Evolutionary conservation across 2,113 vertebrate genomes (phyloP), one percentile per base, ranked within the genome.

Genomic region (Corythoichthys intestinalis): DNA sequence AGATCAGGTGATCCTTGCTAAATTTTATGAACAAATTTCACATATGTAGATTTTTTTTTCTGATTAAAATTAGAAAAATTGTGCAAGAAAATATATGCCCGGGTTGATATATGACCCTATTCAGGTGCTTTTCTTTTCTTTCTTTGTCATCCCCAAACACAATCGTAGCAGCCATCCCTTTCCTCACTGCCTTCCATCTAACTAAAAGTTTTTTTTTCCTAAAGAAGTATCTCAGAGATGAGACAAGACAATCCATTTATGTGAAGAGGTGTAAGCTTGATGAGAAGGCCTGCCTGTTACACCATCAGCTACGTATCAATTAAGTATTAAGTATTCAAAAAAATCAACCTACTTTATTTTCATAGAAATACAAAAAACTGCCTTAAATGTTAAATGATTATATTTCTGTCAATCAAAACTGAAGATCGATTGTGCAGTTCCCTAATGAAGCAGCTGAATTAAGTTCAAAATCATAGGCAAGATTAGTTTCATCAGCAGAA

Each of bases 181-280:
- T 44, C 15, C 59, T 64, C 72, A 73, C 14, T n/a, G 37, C 15
- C 4, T 41, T 60, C 58, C 53, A 34, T 10, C 2, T 17, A 44
- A 39, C 58, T 17, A 14, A 38, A 46, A 62, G 77, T 57, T 44
- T 70, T 44, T 70, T 14, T 71, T 69, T 63, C 65, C 41, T 20
- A 66, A 79, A 66, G 72, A 80, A 75, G 83, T 80, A 87, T 88
- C 89, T 79, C 71, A 75, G 85, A 78, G 82, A 72, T 44, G 78
- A 79, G 86, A 86, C 80, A 72, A 71, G 70, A 83, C 75, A 76
- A 92, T 91, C 88, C 72, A 65, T 86, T 90, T 89, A 87, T 90
- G 71, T 85, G 70, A 70, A 74, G 75, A 62, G 71, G 66, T 48
- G 67, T 77, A 75, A 85, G 73, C 83, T 75, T 75, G 72, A 85